phyloP scores from a whole-genome alignment of 2,888 invertebrate genomes.

The Adelognathus sp. region DNA sequence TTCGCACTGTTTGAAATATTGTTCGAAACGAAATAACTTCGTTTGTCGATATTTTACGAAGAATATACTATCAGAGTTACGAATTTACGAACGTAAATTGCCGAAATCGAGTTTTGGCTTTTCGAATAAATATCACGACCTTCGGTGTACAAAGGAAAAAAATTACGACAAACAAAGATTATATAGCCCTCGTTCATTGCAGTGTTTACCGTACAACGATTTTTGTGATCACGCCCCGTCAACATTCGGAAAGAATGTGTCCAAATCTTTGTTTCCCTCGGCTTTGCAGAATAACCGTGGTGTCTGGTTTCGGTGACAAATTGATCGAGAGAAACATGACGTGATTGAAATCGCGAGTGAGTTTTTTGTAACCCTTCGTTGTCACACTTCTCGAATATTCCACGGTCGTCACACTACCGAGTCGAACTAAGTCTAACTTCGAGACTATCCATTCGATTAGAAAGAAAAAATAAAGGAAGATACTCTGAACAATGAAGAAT shows the following conservation, averaged over 20 bases:
- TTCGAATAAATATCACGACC: not conserved
- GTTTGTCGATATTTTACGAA: not conserved
- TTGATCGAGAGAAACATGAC: not conserved
- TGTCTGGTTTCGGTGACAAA: slow-evolving; percentile 22
- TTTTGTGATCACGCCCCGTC: not conserved
- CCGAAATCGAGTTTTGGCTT: not conserved
- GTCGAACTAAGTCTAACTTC: too few species aligned
- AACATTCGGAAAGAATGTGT: not conserved
- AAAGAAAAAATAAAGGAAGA: too few species aligned
- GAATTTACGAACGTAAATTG: not conserved
- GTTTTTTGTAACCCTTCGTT: not conserved
- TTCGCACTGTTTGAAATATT: not conserved
- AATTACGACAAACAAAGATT: not conserved
- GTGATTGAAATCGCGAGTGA: not conserved
- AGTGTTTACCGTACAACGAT: not conserved
- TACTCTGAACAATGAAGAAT: too few species aligned
- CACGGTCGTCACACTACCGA: too few species aligned
- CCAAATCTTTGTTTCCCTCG: not conserved
- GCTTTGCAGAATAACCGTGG: slow-evolving; percentile 28
- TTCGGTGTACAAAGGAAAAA: not conserved
- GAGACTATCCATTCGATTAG: too few species aligned
- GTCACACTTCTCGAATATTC: too few species aligned
- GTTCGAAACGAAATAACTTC: not conserved
- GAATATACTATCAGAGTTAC: not conserved
- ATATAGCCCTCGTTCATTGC: not conserved